Conservation (phyloP, 2,888 invertebrate genomes). For the Zeuzera pyrina region DNA sequence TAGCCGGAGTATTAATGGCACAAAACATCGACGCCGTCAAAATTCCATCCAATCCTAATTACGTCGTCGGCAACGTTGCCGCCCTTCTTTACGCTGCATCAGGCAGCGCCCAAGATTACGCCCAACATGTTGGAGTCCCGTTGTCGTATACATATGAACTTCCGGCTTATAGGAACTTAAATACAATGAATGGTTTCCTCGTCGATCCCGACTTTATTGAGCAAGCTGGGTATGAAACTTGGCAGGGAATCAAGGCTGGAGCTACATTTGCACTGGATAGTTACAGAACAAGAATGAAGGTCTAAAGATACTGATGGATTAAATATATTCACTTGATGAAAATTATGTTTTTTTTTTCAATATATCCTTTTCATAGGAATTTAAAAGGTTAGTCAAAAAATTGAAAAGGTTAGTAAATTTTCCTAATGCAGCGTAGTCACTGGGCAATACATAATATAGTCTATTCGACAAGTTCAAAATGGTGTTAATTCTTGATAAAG, state of each 20-base stretch:
- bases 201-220: constrained; percentile 69
- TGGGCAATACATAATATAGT: too few relatives aligned
- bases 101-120: constrained; percentile 78
- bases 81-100: constrained; percentile 68
- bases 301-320: too few relatives aligned
- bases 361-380: too few relatives aligned
- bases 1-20: constrained; percentile 48
- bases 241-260: constrained; percentile 71
- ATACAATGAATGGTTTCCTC: constrained; percentile 58
- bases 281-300: constrained; percentile 14
- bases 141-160: constrained; percentile 77
- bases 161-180: constrained; percentile 47
- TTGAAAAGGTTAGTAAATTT: neutral
- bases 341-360: too few relatives aligned
- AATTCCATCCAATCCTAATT: constrained; percentile 48
- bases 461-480: too few relatives aligned
- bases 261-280: constrained; percentile 42
- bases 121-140: constrained; percentile 59
- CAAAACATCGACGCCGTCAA: constrained; percentile 57
- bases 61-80: constrained; percentile 62
- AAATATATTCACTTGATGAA: too few relatives aligned
- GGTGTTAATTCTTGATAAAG: too few relatives aligned
- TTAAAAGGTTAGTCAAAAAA: too few relatives aligned
- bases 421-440: too few relatives aligned
- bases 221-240: constrained; percentile 74